These are phyloP conservation scores for Dermatophagoides farinae DNA, from an alignment of 1,140 invertebrate genomes.

Conservation along the genomic window DNA sequence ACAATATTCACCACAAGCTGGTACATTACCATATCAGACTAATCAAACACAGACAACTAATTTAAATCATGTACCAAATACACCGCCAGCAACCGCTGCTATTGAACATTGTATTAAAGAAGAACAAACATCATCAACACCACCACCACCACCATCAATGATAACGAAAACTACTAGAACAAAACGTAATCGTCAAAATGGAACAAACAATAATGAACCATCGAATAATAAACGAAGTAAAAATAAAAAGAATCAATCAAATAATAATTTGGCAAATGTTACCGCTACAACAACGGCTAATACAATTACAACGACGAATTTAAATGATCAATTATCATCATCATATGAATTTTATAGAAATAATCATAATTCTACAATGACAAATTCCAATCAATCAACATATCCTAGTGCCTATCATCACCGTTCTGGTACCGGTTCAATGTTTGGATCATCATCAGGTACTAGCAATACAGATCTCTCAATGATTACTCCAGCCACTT, in stretches of 20 bases:
- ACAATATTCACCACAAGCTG: conserved; percentile 15
- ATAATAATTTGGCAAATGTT: background rate
- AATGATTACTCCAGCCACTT: conserved; percentile 1
- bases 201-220: background rate
- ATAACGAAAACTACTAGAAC: background rate
- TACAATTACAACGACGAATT: background rate
- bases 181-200: background rate
- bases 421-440: conserved; percentile 1
- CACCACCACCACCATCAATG: background rate
- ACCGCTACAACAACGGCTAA: background rate
- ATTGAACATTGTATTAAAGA: background rate
- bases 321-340: background rate
- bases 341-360: background rate
- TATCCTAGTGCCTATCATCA: background rate
- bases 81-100: conserved; percentile 2
- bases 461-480: conserved; percentile 8
- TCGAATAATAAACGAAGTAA: background rate
- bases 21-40: conserved; percentile 7
- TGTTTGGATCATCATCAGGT: conserved; percentile 9
- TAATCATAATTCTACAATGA: no score
- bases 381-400: background rate
- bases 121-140: background rate
- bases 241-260: background rate
- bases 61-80: background rate
- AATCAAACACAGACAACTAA: background rate